phyloP scores from a whole-genome alignment of 2,113 vertebrate genomes.

The Hepsetus odoe region DNA sequence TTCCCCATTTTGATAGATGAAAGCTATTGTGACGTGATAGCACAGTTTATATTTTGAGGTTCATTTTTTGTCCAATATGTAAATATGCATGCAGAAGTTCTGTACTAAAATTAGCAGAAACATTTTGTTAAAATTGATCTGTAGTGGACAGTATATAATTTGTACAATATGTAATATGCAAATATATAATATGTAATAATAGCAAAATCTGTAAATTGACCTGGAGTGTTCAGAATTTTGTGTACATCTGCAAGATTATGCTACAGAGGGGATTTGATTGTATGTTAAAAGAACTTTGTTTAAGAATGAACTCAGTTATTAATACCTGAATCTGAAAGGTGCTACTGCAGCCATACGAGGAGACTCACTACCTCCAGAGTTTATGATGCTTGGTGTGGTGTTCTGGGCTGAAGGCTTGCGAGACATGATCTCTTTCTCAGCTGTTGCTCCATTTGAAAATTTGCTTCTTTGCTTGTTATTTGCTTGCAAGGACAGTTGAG shows the following conservation, averaged over 20 bases:
- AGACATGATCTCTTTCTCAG: conserved; percentile 22
- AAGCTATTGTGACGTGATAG: too few relatives aligned
- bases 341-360: conserved; percentile 72
- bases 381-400: conserved; percentile 41
- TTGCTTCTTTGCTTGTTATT: conserved; percentile 32
- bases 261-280: neutral
- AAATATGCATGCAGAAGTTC: too few relatives aligned
- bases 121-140: too few relatives aligned
- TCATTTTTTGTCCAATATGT: too few relatives aligned
- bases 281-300: neutral
- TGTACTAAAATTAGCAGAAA: too few relatives aligned
- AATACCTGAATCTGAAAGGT: conserved; percentile 78
- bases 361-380: conserved; percentile 60
- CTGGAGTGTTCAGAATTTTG: too few relatives aligned
- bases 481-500: neutral
- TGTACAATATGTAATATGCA: too few relatives aligned
- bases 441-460: conserved; percentile 42
- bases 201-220: too few relatives aligned
- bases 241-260: neutral
- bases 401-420: conserved; percentile 47
- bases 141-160: too few relatives aligned
- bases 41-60: too few relatives aligned
- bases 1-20: too few relatives aligned
- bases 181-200: too few relatives aligned
- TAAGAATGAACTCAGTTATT: conserved; percentile 6